Base-by-base conservation (phyloP, 92 coral and sea anemone genomes). In the Pocillopora grandis region DNA sequence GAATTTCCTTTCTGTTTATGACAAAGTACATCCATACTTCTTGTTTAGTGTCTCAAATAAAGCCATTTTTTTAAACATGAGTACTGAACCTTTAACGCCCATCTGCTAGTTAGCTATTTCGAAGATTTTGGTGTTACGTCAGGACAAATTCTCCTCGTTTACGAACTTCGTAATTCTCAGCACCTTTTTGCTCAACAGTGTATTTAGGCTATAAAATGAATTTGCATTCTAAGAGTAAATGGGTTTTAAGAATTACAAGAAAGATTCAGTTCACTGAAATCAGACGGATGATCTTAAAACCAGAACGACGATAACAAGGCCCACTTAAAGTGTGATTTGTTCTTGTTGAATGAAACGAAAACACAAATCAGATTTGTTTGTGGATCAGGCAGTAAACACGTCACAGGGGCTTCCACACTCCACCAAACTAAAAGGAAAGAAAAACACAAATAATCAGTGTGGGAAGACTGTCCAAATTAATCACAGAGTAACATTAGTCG, bases 261-360 rank as follows among this genome's bases (percentile, higher is more conserved):
- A 66, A 20, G 19, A 66, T 19, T 42, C 49, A 42, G 1, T 31
- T 17, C 9, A 13, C 14, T 49, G 3, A 4, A 0, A 23, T 23
- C 23, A 23, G 23, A 23, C 23, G 23, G 23, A 23, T 23, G 23
- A 4, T 23, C 31, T 11, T 7, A 4, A 17, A 67, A 5, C 36
- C 66, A 60, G 33, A 78, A 64, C 59, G 10, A 3, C 23, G 18
- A 18, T 23, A 35, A 37, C 12, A 18, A 78, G 49, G 49, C 49
- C 6, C 58, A 94, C 99, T 94, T 88, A 96, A 98, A 66, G 85
- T 96, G 98, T 31, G 98, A 77, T 71, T 87, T 79, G 17, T 78
- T 75, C 66, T 79, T 86, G 58, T 81, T 63, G 58, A 87, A 87
- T 11, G 87, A 75, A 23, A 96, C 90, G 85, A 94, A 96, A 20